Evolutionary conservation across 2,888 invertebrate genomes (phyloP).

Genomic region (Cephus sareptanus): DNA sequence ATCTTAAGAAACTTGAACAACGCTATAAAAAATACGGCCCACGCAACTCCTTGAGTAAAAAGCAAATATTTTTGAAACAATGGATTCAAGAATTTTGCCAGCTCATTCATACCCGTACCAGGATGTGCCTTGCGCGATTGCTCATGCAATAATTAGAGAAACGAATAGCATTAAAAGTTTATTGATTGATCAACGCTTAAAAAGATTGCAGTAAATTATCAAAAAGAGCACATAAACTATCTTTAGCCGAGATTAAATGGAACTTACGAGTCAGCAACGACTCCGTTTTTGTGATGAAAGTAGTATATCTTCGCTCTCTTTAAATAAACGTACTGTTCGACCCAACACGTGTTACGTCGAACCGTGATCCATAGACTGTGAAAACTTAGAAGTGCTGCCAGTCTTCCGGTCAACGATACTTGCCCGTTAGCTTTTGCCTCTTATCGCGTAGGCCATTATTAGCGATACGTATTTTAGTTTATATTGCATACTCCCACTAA

Average conservation of each 20-base stretch:
- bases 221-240: no score
- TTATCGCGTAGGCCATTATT: no score
- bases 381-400: not conserved
- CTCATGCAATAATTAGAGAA: not conserved
- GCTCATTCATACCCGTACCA: slow-evolving; percentile 53
- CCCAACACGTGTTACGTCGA: slow-evolving; percentile 58
- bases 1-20: no score
- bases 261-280: slow-evolving; percentile 46
- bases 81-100: slow-evolving; percentile 48
- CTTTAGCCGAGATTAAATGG: slow-evolving; percentile 21
- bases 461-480: no score
- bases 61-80: slow-evolving; percentile 24
- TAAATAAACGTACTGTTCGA: slow-evolving; percentile 48
- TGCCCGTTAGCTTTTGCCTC: no score
- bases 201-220: no score
- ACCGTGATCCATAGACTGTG: slow-evolving; percentile 14
- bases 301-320: slow-evolving; percentile 46
- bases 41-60: no score
- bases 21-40: no score
- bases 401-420: no score
- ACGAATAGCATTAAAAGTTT: not conserved
- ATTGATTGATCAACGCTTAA: no score
- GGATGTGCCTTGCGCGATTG: slow-evolving; percentile 42
- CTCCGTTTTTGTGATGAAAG: slow-evolving; percentile 40
- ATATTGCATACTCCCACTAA: no score